Conservation (phyloP, 2,797 vertebrate genomes). For the Astyanax mexicanus region DNA sequence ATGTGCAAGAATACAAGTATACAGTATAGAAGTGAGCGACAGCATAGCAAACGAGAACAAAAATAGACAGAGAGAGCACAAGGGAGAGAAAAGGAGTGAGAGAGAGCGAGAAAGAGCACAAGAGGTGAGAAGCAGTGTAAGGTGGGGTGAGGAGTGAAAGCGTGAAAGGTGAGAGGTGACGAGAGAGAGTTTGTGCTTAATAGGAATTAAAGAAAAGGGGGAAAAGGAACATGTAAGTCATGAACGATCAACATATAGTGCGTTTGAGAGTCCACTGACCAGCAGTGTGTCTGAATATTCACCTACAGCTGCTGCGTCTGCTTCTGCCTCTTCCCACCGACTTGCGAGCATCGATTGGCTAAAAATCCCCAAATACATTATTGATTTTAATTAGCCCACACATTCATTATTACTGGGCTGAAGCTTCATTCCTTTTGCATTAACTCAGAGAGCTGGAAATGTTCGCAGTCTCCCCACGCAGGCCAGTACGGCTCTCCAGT, state of each 20-base stretch:
- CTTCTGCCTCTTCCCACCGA: conserved; percentile 9
- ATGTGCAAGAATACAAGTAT: neutral
- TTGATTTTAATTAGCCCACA: conserved; percentile 61
- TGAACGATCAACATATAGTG: neutral
- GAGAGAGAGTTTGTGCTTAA: conserved; percentile 14
- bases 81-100: neutral
- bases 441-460: conserved; percentile 46
- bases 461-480: conserved; percentile 41
- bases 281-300: conserved; percentile 23
- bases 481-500: conserved; percentile 46
- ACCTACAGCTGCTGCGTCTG: neutral
- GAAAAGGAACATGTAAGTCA: neutral
- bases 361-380: conserved; percentile 51
- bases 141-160: too few species aligned
- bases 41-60: neutral
- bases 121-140: neutral
- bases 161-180: neutral
- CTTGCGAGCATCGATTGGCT: conserved; percentile 24
- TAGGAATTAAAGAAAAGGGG: neutral
- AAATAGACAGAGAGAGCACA: too few species aligned
- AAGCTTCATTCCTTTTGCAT: conserved; percentile 47
- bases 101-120: neutral
- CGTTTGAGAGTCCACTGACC: neutral
- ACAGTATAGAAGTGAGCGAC: neutral
- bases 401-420: conserved; percentile 54